These are phyloP conservation scores for Eleginops maclovinus DNA, from an alignment of 2,113 vertebrate species.

Conservation along the genomic window DNA sequence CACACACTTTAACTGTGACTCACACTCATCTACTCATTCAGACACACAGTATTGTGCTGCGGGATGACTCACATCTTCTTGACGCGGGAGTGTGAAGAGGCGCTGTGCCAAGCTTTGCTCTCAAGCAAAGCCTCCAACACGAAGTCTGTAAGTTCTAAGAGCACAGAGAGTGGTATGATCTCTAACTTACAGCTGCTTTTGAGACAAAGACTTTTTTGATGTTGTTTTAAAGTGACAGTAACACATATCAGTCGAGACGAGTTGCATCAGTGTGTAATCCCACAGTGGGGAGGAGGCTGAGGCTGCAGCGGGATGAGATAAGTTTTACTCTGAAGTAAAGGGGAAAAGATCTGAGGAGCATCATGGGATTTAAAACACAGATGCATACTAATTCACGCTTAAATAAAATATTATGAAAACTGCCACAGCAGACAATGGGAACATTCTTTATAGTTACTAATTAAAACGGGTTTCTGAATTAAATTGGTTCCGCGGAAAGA, in stretches of 20 bases:
- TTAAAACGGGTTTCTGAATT: not conserved
- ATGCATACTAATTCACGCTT: not conserved
- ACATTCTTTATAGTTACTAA: not conserved
- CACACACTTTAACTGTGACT: slow-evolving; percentile 32
- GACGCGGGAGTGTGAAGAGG: slow-evolving; percentile 43
- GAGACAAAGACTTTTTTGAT: slow-evolving; percentile 16
- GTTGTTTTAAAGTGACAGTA: not conserved
- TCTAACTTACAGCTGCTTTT: not conserved
- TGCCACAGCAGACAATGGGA: not conserved
- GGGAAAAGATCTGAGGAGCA: not conserved
- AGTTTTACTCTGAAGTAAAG: not conserved
- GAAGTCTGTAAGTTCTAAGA: slow-evolving; percentile 12
- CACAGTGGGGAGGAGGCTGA: not conserved
- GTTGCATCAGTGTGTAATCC: not conserved
- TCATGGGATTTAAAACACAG: not conserved
- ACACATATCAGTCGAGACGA: not conserved
- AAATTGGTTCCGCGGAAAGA: not conserved
- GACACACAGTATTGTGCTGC: slow-evolving; percentile 13
- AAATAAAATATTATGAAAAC: not conserved
- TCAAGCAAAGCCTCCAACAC: slow-evolving; percentile 33
- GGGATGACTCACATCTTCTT: slow-evolving; percentile 54
- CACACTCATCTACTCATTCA: slow-evolving; percentile 36
- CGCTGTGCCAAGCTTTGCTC: slow-evolving; percentile 3
- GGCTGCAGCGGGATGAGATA: slow-evolving; percentile 1
- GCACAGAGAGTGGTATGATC: not conserved